Evolutionary conservation across 30 jellyfish, hydroid and myxozoan genomes (phyloP), one percentile per base, ranked within the genome.

Genomic region (Turritopsis rubra): DNA sequence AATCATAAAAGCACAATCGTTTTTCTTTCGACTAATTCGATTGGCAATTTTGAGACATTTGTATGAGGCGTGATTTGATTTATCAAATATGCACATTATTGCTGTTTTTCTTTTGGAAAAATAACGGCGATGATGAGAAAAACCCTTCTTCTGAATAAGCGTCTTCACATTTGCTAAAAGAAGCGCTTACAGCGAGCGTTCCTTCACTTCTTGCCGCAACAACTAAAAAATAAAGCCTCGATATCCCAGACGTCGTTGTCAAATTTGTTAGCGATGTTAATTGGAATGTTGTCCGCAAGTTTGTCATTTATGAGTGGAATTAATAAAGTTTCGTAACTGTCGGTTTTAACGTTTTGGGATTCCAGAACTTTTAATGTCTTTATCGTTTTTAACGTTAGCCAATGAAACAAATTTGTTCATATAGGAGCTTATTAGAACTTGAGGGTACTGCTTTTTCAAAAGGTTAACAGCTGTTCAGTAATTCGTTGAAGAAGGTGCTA

Each of bases 181-280:
- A 60, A 60, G 73, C 73, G 21, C 73, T 23, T 21, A 60, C 73
- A 60, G 73, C 73, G 21, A 60, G 21, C 21, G 73, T 18, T 18
- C 0, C 73, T 60, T 23, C 19, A 60, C 73, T 60, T 60, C 0
- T 23, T 0, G 19, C 21, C 73, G 73, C 21, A 60, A 60, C 21
- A 60, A 60, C 73, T n/a, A n/a, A 60, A 21, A 60, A 60, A 23
- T 60, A 60, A 60, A 23, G 73, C 21, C 21, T 60, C 73, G 21
- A 60, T 60, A 23, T 60, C 21, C 73, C 73, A 60, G 19, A 60
- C 19, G 73, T 60, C 73, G 73, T 60, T 60, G 73, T 60, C 73
- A 60, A 60, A 18, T 60, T 0, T 60, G n/a, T 60, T 60, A 23
- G 73, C 73, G 21, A 60, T 60, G 21, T 23, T 60, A 23, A 60